Evolutionary conservation across 2,888 invertebrate species (phyloP).

Genomic region (Thereva nobilitata): DNA sequence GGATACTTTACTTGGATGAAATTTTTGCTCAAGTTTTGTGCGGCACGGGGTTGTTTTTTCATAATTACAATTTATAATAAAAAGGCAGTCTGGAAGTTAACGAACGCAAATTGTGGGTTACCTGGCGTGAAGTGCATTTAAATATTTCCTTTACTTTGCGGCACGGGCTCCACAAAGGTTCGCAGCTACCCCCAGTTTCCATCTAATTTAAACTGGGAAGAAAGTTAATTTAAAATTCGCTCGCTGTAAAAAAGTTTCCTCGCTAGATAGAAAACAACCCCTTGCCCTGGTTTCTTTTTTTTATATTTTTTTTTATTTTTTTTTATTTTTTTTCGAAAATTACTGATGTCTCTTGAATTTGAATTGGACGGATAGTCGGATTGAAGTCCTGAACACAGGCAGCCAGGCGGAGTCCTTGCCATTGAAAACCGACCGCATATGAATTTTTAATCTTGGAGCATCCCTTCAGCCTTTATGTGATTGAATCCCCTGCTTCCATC

Average conservation of each 20-base stretch:
- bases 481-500: slow-evolving; percentile 45
- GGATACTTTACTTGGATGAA: no score
- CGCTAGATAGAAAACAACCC: slow-evolving; percentile 13
- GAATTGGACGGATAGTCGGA: slow-evolving; percentile 26
- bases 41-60: not conserved
- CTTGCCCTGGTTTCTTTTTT: no score
- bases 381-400: slow-evolving; percentile 18
- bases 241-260: slow-evolving; percentile 25
- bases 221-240: slow-evolving; percentile 34
- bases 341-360: slow-evolving; percentile 29
- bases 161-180: not conserved
- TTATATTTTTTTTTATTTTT: slow-evolving; percentile 3
- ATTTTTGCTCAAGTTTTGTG: no score
- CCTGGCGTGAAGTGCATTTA: slow-evolving; percentile 18
- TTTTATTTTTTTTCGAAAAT: slow-evolving; percentile 11
- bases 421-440: slow-evolving; percentile 45
- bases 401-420: slow-evolving; percentile 27
- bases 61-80: slow-evolving; percentile 20
- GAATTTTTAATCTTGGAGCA: slow-evolving; percentile 47
- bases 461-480: slow-evolving; percentile 44
- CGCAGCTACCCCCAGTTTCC: slow-evolving; percentile 8
- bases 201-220: slow-evolving; percentile 19
- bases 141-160: slow-evolving; percentile 10
- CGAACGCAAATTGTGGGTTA: slow-evolving; percentile 13
- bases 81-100: not conserved